These are phyloP conservation scores for Trididemnum miniatum DNA, from an alignment of 23 tunicate genomes.

Conservation along the genomic window DNA sequence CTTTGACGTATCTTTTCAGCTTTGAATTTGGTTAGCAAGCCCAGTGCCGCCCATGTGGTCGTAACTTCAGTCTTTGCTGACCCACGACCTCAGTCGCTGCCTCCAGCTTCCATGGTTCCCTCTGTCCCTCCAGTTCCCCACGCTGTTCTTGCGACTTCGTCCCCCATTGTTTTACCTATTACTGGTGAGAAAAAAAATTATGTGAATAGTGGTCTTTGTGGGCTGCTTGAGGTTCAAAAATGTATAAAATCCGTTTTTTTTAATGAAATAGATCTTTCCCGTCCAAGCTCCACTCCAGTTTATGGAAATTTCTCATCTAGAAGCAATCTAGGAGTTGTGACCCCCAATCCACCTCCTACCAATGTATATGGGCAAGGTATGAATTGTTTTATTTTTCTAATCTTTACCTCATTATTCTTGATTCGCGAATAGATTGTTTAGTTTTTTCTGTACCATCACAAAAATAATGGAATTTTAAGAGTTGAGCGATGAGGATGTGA, in stretches of 20 bases:
- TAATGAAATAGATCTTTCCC: slow-evolving; percentile 40
- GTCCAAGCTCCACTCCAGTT: slow-evolving; percentile 54
- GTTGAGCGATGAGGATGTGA: no score
- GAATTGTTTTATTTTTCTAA: no score
- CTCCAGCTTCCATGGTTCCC: slow-evolving; percentile 39
- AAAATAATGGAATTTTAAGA: no score
- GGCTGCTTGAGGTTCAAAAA: no score
- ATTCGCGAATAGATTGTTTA: no score
- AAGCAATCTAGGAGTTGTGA: background rate
- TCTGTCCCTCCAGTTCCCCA: background rate
- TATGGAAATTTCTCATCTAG: background rate
- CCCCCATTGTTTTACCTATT: background rate
- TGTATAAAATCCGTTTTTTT: no score
- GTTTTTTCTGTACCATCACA: no score
- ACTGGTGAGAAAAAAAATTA: background rate
- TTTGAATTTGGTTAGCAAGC: slow-evolving; percentile 28
- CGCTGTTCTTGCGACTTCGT: background rate
- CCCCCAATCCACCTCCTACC: background rate
- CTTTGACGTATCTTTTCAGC: no score
- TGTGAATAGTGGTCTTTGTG: no score
- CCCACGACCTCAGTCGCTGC: slow-evolving; percentile 54
- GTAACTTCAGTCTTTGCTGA: background rate
- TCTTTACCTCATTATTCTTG: no score
- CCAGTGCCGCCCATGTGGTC: background rate
- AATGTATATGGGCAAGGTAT: slow-evolving; percentile 2